Percentiles rank a stretch among this genome's conserved stretches.
phyloP scores from a whole-genome alignment of 2,888 invertebrate species.

The Cosmorhoe ocellata region DNA sequence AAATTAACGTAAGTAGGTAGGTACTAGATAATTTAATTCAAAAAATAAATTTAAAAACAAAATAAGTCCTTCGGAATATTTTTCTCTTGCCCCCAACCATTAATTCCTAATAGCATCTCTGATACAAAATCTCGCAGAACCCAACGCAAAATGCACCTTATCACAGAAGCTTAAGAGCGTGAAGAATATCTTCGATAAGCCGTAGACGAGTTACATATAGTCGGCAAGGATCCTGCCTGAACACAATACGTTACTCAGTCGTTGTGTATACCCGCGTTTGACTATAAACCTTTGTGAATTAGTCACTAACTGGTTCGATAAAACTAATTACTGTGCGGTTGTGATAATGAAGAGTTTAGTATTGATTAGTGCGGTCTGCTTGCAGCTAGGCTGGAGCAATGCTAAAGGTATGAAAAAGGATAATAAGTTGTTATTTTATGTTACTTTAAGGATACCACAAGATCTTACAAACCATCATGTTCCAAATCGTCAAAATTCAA shows the following conservation, averaged over 20 bases:
- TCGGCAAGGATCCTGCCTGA: slow-evolving; percentile 38
- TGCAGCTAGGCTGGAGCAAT: slow-evolving; percentile 48
- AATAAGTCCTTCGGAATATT: too few relatives aligned
- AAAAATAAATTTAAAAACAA: too few relatives aligned
- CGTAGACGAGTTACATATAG: slow-evolving; percentile 45
- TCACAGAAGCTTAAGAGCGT: slow-evolving; percentile 20
- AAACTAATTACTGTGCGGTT: slow-evolving; percentile 34
- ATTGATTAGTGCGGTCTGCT: slow-evolving; percentile 48
- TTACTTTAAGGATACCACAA: too few relatives aligned
- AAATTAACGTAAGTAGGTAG: too few relatives aligned
- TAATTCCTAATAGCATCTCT: slow-evolving; percentile 29
- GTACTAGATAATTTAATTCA: too few relatives aligned
- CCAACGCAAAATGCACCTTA: slow-evolving; percentile 24
- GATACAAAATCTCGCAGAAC: slow-evolving; percentile 10
- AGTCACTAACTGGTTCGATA: slow-evolving; percentile 39
- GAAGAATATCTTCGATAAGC: slow-evolving; percentile 41
- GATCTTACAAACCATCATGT: too few relatives aligned
- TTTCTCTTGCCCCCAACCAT: slow-evolving; percentile 38
- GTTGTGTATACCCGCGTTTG: slow-evolving; percentile 42
- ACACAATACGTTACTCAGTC: slow-evolving; percentile 43
- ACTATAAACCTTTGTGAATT: slow-evolving; percentile 25
- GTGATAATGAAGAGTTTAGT: slow-evolving; percentile 51
- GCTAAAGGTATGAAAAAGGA: slow-evolving; percentile 40
- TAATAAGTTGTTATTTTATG: too few relatives aligned
- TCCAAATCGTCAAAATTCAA: too few relatives aligned